Percentiles rank a stretch among this genome's conserved stretches.
Conservation (phyloP, 2,797 vertebrate genomes). For the Gouania willdenowi region DNA sequence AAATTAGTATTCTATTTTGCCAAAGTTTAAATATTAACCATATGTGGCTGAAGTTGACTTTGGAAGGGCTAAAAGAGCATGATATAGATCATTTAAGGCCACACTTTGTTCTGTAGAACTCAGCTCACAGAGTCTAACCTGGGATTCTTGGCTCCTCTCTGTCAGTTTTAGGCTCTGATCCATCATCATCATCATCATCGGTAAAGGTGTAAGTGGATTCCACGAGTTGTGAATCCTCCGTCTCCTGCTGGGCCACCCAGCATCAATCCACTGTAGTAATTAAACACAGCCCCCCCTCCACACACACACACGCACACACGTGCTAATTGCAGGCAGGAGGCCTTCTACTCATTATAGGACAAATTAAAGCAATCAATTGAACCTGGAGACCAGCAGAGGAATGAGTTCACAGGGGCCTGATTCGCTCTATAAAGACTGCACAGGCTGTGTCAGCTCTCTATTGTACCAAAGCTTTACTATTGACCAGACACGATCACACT, state of each 20-base stretch:
- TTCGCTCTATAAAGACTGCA: conserved; percentile 35
- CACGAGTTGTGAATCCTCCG: conserved; percentile 40
- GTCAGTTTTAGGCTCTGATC: conserved; percentile 23
- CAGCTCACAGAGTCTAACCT: conserved; percentile 22
- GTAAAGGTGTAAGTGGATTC: conserved; percentile 35
- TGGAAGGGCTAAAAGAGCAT: too few species aligned
- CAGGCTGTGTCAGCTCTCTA: conserved; percentile 39
- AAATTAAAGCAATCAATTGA: conserved; percentile 70
- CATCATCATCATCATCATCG: conserved; percentile 17
- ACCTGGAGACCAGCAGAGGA: conserved; percentile 58
- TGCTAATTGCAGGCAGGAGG: conserved; percentile 60
- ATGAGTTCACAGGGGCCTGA: conserved; percentile 42
- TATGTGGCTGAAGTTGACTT: too few species aligned
- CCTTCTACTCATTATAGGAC: conserved; percentile 55
- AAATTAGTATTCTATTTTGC: too few species aligned
- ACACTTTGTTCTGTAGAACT: too few species aligned
- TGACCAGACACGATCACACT: conserved; percentile 28
- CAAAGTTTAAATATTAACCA: too few species aligned
- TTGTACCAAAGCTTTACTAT: conserved; percentile 19
- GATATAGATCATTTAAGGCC: too few species aligned
- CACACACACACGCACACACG: conserved; percentile 5
- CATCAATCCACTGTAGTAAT: conserved; percentile 64
- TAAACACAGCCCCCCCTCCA: conserved; percentile 51
- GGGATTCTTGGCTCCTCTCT: conserved; percentile 6
- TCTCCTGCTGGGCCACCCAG: conserved; percentile 49